Evolutionary conservation across 2,113 vertebrate genomes (phyloP).

Genomic region (Nematolebias whitei): DNA sequence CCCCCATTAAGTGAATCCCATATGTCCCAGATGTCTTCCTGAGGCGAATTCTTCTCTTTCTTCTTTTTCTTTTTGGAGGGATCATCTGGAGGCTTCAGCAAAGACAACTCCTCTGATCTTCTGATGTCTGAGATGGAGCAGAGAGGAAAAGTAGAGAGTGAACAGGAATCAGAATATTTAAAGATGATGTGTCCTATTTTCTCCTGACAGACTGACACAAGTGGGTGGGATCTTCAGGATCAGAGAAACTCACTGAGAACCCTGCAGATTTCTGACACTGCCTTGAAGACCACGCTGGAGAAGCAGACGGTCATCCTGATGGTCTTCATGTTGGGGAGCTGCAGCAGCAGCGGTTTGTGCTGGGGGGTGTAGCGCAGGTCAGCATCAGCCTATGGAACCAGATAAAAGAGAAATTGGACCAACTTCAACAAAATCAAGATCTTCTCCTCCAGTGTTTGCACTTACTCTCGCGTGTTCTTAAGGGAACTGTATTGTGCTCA

Average conservation of each 20-base stretch:
- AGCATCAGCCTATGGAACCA: conserved; percentile 86
- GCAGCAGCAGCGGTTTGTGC: conserved; percentile 89
- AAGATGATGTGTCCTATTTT: not conserved
- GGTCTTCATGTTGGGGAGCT: conserved; percentile 91
- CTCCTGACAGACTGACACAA: not conserved
- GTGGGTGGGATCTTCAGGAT: not conserved
- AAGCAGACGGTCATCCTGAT: conserved; percentile 89
- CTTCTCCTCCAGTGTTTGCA: not conserved
- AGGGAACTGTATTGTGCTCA: not conserved
- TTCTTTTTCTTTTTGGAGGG: conserved; percentile 94
- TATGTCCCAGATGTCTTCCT: conserved; percentile 88
- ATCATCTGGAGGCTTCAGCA: conserved; percentile 86
- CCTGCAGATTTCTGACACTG: conserved; percentile 91
- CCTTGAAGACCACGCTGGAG: conserved; percentile 89
- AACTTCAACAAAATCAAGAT: not conserved
- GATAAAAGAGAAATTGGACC: not conserved
- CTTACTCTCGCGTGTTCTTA: not conserved
- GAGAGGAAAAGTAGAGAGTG: not conserved
- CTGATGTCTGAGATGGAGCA: conserved; percentile 84
- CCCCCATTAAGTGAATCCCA: conserved; percentile 75
- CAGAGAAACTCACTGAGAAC: conserved; percentile 87
- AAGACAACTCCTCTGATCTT: conserved; percentile 91
- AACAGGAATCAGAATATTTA: conserved; percentile 2
- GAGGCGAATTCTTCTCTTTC: conserved; percentile 86
- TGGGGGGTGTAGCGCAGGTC: conserved; percentile 91